Evolutionary conservation across 2,113 vertebrate genomes (phyloP), one percentile per base, ranked within the genome.

Genomic region (Poeciliopsis prolifica): DNA sequence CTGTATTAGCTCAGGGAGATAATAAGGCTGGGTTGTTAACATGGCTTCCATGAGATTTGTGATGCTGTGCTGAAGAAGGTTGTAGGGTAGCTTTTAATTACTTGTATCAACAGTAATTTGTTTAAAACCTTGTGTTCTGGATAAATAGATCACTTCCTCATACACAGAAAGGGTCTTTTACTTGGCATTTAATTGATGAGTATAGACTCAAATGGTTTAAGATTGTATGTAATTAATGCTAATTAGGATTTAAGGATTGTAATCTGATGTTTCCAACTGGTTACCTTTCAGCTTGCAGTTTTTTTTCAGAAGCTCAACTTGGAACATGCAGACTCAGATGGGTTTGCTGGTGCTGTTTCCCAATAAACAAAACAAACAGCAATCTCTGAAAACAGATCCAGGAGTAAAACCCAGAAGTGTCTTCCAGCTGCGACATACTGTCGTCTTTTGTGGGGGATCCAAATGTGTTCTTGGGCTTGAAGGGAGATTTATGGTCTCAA

Each of bases 1-100:
- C 12, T 71, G 10, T 76, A 61, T 81, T 61, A 70, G 70, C 64
- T 64, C 77, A 60, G 28, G 76, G 30, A 77, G 62, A 3, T 65
- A 51, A 78, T 71, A 65, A 11, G 22, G 51, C 24, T 3, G 51
- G 22, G 51, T 58, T 58, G 22, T 58, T n/a, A 58, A 58, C 51
- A 58, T 58, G 24, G 24, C 51, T 26, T 42, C 5, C 33, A 10
- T 22, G 11, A 40, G 35, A 37, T 66, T 65, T n/a, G 22, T 66
- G 31, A 58, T 22, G 2, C 51, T n/a, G 17, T 35, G 22, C 17
- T 65, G 63, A 65, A 65, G 30, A 22, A 24, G 63, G 8, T 58
- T 58, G 51, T 15, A 15, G 61, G 14, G 29, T 26, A 14, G 9
- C 12, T 26, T 66, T 66, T 65, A 30, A 35, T 35, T 35, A n/a